Conservation (phyloP, 2,888 invertebrate species). For the Sicus ferrugineus region DNA sequence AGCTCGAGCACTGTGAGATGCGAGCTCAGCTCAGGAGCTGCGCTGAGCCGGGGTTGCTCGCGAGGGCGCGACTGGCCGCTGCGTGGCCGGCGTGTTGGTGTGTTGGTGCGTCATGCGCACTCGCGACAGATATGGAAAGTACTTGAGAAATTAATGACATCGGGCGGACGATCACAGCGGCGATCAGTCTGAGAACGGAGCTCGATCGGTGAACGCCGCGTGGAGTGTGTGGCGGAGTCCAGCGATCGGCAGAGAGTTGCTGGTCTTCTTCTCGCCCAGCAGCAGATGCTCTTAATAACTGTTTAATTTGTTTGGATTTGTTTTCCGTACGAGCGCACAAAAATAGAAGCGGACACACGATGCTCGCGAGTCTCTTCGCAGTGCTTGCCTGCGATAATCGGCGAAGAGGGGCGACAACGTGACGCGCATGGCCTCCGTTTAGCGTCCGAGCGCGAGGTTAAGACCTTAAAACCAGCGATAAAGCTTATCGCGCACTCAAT, state of each 20-base stretch:
- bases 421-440: conserved; percentile 37
- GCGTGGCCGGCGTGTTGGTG: conserved; percentile 14
- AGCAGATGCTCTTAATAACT: neutral
- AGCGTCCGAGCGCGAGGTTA: conserved; percentile 51
- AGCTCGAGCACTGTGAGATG: neutral
- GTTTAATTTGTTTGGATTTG: neutral
- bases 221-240: neutral
- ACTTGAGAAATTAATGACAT: conserved; percentile 59
- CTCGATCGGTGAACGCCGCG: conserved; percentile 55
- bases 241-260: neutral
- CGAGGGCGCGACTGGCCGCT: conserved; percentile 3
- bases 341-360: neutral
- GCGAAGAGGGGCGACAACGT: neutral
- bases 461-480: conserved; percentile 58
- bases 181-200: conserved; percentile 63
- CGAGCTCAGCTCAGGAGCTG: neutral
- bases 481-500: conserved; percentile 51
- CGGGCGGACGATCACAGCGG: conserved; percentile 58
- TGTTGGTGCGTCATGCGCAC: conserved; percentile 35
- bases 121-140: conserved; percentile 36
- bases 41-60: neutral
- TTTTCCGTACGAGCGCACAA: neutral
- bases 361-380: neutral
- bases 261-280: neutral
- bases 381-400: conserved; percentile 3